Evolutionary conservation across 1,140 invertebrate genomes (phyloP), one percentile per base, ranked within the genome.

Genomic region (Orchestia grillus): DNA sequence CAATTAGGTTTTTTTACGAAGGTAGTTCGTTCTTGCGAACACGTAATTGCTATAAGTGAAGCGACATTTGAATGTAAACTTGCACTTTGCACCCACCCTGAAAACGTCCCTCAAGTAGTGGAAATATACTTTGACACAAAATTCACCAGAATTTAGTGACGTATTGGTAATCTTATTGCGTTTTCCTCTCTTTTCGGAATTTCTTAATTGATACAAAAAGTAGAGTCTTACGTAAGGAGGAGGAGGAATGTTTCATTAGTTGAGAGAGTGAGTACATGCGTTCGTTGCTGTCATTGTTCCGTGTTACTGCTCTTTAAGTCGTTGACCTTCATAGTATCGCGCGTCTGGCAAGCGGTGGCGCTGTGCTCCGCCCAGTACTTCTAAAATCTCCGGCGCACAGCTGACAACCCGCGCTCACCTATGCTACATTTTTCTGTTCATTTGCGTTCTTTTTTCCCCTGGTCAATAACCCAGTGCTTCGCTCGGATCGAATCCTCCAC

Each of bases 301-400:
- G 62, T 77, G 62, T 90, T 90, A 41, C 88, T 90, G 41, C n/a
- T 44, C 88, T 90, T 90, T 90, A 44, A 90, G 88, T 90, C 88
- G 88, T 90, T 90, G 88, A 90, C 88, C 88, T 90, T 90, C 88
- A 90, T 44, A 90, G 88, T 44, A 90, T 90, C 88, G 88, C 43
- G 43, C 88, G 88, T 90, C 88, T 90, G 88, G 88, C 88, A 90
- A 28, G 43, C 41, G 8, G 11, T 90, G 41, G 36, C 41, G n/a
- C 43, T 42, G 41, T 42, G 43, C 88, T 90, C 88, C 88, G 88
- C 88, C 88, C 88, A 8, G 88, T 42, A 42, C 88, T 90, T 1
- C 88, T 41, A 42, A 42, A 90, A 43, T 90, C 87, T 36, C 88
- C 88, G 23, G 88, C 88, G 8, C 88, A 90, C 88, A 90, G 88